phyloP scores from a whole-genome alignment of 2,113 vertebrate species.

The Arothron firmamentum region DNA sequence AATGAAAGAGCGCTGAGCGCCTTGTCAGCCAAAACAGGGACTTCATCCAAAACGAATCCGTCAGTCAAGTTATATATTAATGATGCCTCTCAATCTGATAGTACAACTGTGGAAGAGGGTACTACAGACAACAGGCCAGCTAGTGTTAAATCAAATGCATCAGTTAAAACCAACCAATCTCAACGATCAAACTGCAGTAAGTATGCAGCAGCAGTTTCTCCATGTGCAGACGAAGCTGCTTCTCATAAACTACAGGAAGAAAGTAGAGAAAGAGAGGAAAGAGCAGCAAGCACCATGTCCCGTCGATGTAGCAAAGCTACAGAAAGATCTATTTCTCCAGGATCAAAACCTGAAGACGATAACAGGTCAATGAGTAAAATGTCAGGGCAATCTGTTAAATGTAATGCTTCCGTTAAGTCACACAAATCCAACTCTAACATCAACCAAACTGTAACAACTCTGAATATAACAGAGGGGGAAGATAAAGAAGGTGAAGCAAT shows the following conservation, averaged over 20 bases:
- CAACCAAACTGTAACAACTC: too few relatives aligned
- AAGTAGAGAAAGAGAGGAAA: constrained; percentile 21
- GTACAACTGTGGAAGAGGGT: constrained; percentile 19
- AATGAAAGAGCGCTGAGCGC: constrained; percentile 37
- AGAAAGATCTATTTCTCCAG: constrained; percentile 23
- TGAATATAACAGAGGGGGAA: too few relatives aligned
- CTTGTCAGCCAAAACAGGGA: constrained; percentile 46
- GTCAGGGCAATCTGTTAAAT: constrained; percentile 42
- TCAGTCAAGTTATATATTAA: constrained; percentile 22
- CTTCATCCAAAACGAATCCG: constrained; percentile 18
- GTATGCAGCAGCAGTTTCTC: constrained; percentile 8
- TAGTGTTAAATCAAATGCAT: constrained; percentile 22
- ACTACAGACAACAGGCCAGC: constrained; percentile 23
- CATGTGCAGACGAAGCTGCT: constrained; percentile 3
- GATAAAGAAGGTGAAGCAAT: too few relatives aligned
- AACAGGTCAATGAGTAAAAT: constrained; percentile 38
- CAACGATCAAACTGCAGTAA: constrained; percentile 22
- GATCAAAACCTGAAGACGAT: constrained; percentile 11
- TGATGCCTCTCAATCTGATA: constrained; percentile 11
- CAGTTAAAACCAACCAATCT: constrained; percentile 30
- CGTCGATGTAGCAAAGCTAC: constrained; percentile 42
- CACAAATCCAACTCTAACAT: not conserved
- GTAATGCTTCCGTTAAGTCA: constrained; percentile 31
- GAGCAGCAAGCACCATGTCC: constrained; percentile 38
- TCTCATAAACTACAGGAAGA: constrained; percentile 3